These are phyloP conservation scores for Platypus cylindrus DNA, from an alignment of 2,888 invertebrate species.

Conservation along the genomic window DNA sequence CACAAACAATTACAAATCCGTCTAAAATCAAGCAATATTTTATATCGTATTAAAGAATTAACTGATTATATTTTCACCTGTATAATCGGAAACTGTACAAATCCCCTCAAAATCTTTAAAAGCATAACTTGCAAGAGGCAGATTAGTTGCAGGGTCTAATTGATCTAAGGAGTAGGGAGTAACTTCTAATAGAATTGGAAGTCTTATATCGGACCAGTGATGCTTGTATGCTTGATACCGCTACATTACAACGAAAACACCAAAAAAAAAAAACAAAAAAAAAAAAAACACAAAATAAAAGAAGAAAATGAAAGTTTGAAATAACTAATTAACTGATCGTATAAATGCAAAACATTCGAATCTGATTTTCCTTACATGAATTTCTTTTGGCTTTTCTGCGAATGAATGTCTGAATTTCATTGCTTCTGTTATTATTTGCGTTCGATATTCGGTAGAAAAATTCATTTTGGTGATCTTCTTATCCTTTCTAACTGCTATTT, in stretches of 20 bases:
- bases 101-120: conserved; percentile 79
- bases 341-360: too few species aligned
- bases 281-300: background rate
- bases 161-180: conserved; percentile 89
- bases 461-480: conserved; percentile 89
- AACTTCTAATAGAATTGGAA: conserved; percentile 81
- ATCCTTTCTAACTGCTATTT: conserved; percentile 76
- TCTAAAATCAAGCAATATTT: conserved; percentile 28
- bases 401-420: conserved; percentile 68
- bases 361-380: conserved; percentile 47
- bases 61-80: conserved; percentile 39
- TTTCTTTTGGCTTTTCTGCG: conserved; percentile 68
- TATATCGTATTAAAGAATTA: background rate
- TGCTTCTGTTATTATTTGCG: conserved; percentile 84
- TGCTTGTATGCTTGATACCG: conserved; percentile 81
- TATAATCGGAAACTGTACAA: conserved; percentile 70
- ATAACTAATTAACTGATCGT: conserved; percentile 5
- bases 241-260: conserved; percentile 19
- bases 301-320: too few species aligned
- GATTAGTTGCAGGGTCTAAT: conserved; percentile 74
- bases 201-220: conserved; percentile 89
- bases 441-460: conserved; percentile 91
- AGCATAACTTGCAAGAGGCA: conserved; percentile 67
- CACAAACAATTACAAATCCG: conserved; percentile 83
- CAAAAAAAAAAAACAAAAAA: background rate